Evolutionary conservation across 2,797 vertebrate genomes (phyloP), one percentile per base, ranked within the genome.

Genomic region (Leuciscus waleckii): DNA sequence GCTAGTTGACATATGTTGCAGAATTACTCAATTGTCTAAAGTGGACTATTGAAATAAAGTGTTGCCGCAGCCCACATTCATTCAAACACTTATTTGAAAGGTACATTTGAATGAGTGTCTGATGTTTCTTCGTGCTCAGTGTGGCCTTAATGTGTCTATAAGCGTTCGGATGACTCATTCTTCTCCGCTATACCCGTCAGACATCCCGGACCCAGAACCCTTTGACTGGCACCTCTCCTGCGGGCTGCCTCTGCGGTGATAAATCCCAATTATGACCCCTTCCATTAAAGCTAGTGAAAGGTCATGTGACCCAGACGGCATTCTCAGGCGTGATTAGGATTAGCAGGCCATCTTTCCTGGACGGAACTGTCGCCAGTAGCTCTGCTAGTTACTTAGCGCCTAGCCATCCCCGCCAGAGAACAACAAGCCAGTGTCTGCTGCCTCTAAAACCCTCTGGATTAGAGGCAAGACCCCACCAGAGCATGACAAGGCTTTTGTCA

Each of bases 331-430:
- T 95, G 94, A 95, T 95, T 93, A 94, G 94, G 94, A 94, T 96
- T 95, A 95, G 92, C 91, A 93, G 94, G 93, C 90, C 94, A 95
- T 95, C 93, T 94, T 92, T 89, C 90, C 83, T 90, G 90, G 90
- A 93, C 93, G 89, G 94, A 94, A 92, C 92, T 95, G 95, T 96
- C 95, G 95, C 95, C 95, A 96, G 95, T 94, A 95, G 95, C 94
- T 95, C 95, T 95, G 88, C 85, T 71, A 91, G 94, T 92, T 90
- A 88, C 93, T 96, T 95, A 95, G 93, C 94, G 92, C 95, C 94
- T 93, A 41, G 87, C 89, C 88, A 88, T 93, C 92, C 91, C 89
- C 81, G 77, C 88, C 56, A 91, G 92, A 85, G 85, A 89, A 88
- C 90, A 90, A 88, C 89, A 88, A 88, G 85, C 80, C 90, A 89